Evolutionary conservation across 2,888 invertebrate species (phyloP).

Genomic region (Campoletis raptor): DNA sequence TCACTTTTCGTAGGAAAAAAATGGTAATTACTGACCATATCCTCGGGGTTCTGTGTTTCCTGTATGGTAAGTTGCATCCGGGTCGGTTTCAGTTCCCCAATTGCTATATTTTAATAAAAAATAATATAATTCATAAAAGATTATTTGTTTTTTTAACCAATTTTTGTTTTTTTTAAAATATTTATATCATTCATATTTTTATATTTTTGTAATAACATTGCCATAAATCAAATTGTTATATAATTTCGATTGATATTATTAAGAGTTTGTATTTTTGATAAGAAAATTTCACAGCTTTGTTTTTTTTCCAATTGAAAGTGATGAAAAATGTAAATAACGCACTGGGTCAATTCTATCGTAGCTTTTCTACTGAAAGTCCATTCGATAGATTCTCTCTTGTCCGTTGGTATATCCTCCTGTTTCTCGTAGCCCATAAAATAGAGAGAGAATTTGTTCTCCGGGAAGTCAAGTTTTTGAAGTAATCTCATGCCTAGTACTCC

Average conservation of each 20-base stretch:
- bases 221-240: neutral
- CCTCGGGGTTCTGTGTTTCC: conserved; percentile 96
- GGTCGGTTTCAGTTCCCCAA: conserved; percentile 96
- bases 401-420: conserved; percentile 90
- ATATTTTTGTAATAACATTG: neutral
- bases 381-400: conserved; percentile 88
- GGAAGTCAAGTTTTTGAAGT: conserved; percentile 95
- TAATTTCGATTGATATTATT: neutral
- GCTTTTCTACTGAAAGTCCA: conserved; percentile 95
- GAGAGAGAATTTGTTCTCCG: conserved; percentile 94
- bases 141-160: neutral
- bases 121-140: neutral
- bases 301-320: neutral
- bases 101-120: conserved; percentile 88
- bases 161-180: neutral
- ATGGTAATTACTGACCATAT: conserved; percentile 87
- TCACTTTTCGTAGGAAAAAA: neutral
- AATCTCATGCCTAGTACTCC: conserved; percentile 96
- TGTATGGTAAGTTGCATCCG: conserved; percentile 92
- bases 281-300: neutral
- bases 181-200: neutral
- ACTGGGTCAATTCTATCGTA: conserved; percentile 97
- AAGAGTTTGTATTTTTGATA: neutral
- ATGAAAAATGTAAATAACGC: conserved; percentile 80
- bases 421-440: conserved; percentile 97